Evolutionary conservation across 2,888 invertebrate genomes (phyloP), one percentile per base, ranked within the genome.

Genomic region (Drosophila barbarae): DNA sequence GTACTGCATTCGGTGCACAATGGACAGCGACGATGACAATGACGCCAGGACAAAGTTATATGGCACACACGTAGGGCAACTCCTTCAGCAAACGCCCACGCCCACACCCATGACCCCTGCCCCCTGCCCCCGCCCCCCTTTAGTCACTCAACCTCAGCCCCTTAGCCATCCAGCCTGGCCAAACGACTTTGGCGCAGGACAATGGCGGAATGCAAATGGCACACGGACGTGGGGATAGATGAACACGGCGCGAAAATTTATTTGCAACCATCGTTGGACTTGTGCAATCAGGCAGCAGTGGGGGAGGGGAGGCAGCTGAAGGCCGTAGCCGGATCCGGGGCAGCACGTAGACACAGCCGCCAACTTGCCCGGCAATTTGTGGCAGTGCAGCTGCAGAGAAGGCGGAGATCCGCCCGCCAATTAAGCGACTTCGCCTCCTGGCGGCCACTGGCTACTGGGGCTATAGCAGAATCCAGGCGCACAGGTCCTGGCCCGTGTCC

Each of bases 131-230:
- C 23, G 13, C 38, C 56, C 5, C 9, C 36, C 21, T 21, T 5
- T 12, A 18, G 5, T 10, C 8, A 5, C 0, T 10, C 44, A n/a
- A 18, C 18, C 2, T 8, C 13, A 28, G 2, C 13, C 5, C 21
- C 42, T 18, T n/a, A 2, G 10, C 13, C 35, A 21, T 5, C 15
- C 36, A 15, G 10, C 18, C 34, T 13, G 18, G 26, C 64, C 50
- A 63, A 63, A 64, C 52, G 63, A 64, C 63, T 57, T 66, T 66
- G 77, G 56, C 65, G 60, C 63, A 68, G 72, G 69, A 80, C 81
- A 80, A 77, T 73, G 73, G 58, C 39, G 69, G 77, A 83, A 83
- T 79, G 79, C 84, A 79, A 79, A 79, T 79, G 79, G 82, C 78
- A 66, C 71, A 57, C 72, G 73, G 69, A 81, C 73, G 76, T 75